Evolutionary conservation across 2,888 invertebrate genomes (phyloP).

Genomic region (Aradus depressus): DNA sequence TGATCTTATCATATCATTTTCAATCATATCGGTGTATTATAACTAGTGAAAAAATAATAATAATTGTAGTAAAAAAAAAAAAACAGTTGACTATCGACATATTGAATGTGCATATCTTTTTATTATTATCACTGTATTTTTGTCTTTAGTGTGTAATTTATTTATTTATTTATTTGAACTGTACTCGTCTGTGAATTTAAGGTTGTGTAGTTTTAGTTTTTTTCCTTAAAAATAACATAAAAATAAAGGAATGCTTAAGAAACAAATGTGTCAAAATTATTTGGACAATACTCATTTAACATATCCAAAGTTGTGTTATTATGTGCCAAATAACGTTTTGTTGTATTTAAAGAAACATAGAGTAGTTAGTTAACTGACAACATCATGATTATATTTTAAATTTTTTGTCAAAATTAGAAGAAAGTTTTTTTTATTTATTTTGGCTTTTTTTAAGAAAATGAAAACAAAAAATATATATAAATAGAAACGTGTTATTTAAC

Average conservation of each 20-base stretch:
- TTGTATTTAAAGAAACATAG: neutral
- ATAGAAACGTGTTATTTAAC: too few species aligned
- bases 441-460: slow-evolving; percentile 4
- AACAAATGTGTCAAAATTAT: slow-evolving; percentile 11
- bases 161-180: slow-evolving; percentile 5
- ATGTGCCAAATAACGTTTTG: slow-evolving; percentile 26
- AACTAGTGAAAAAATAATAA: slow-evolving; percentile 4
- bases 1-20: slow-evolving; percentile 18
- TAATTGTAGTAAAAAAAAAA: slow-evolving; percentile 8
- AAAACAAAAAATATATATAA: slow-evolving; percentile 1
- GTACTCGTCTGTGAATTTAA: neutral
- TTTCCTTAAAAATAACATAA: neutral
- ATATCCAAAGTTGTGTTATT: slow-evolving; percentile 10
- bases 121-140: neutral
- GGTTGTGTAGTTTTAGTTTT: slow-evolving; percentile 8
- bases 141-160: neutral
- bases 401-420: slow-evolving; percentile 12
- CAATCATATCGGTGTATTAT: slow-evolving; percentile 7
- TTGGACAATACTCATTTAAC: slow-evolving; percentile 12
- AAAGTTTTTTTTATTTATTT: slow-evolving; percentile 17
- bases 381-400: slow-evolving; percentile 21
- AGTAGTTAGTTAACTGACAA: slow-evolving; percentile 27
- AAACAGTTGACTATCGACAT: too few species aligned
- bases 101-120: slow-evolving; percentile 6
- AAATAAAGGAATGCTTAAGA: too few species aligned